Percentiles rank a stretch among this genome's conserved stretches.
phyloP scores from a whole-genome alignment of 35 echinoderm and acorn worm genomes.

The Ptychodera flava region DNA sequence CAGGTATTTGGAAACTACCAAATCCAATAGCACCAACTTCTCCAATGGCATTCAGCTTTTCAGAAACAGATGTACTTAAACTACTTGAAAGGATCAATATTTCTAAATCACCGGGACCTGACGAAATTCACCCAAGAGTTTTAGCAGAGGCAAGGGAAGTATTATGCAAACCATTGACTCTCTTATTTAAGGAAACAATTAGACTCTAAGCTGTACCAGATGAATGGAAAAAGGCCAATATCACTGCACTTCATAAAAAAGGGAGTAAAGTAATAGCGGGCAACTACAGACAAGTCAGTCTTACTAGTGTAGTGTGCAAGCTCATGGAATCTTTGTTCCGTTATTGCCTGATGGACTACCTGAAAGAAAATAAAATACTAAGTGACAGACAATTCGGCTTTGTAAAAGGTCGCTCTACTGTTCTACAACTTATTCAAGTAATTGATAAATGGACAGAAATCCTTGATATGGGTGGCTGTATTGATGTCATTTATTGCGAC shows the following conservation, averaged over 20 bases:
- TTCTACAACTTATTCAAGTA: slow-evolving; percentile 4
- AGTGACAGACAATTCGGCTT: slow-evolving; percentile 10
- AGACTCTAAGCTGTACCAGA: neutral
- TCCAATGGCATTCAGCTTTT: neutral
- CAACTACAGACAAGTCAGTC: neutral
- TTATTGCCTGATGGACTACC: neutral
- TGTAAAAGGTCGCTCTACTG: neutral
- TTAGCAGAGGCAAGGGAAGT: slow-evolving; percentile 16
- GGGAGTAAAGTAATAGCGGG: neutral
- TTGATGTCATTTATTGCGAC: slow-evolving; percentile 12
- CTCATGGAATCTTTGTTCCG: neutral
- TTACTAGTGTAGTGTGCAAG: neutral
- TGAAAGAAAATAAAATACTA: slow-evolving; percentile 4
- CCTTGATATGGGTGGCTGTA: slow-evolving; percentile 9
- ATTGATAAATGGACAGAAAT: slow-evolving; percentile 20
- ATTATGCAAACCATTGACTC: slow-evolving; percentile 4
- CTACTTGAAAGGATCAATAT: no score
- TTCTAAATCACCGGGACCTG: neutral
- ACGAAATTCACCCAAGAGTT: slow-evolving; percentile 7
- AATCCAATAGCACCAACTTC: neutral
- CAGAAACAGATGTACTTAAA: neutral
- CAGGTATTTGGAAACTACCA: neutral
- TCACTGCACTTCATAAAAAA: neutral
- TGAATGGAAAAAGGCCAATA: slow-evolving; percentile 9
- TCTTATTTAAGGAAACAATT: slow-evolving; percentile 22